phyloP scores from a whole-genome alignment of 2,888 invertebrate genomes.

The Harpagoxenus sublaevis region DNA sequence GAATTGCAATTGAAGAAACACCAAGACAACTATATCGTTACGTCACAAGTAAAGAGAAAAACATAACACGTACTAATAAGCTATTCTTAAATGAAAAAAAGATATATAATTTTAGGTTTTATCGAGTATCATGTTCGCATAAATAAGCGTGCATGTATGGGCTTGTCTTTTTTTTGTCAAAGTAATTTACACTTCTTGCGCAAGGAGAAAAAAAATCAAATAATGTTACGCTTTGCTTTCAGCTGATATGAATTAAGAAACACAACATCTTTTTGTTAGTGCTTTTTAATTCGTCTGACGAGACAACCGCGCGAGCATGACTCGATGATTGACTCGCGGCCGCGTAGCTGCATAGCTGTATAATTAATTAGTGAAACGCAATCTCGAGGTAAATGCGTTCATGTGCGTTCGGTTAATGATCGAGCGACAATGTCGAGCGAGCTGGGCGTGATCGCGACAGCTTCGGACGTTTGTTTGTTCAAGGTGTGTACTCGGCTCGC shows the following conservation, averaged over 20 bases:
- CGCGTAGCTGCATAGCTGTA: constrained; percentile 25
- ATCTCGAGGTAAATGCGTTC: constrained; percentile 52
- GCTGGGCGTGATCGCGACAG: constrained; percentile 40
- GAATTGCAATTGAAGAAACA: neutral
- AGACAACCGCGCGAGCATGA: constrained; percentile 17
- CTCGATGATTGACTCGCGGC: constrained; percentile 45
- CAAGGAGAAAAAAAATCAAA: neutral
- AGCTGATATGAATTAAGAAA: neutral
- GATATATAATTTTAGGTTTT: neutral
- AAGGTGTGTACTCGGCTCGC: constrained; percentile 18
- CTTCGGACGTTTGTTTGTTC: constrained; percentile 43
- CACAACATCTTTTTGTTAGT: neutral
- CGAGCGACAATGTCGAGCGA: constrained; percentile 43
- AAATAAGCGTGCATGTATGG: neutral
- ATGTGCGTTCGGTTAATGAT: constrained; percentile 39
- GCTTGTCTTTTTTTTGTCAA: neutral
- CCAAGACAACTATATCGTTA: neutral
- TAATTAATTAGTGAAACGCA: constrained; percentile 50
- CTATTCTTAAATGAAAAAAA: neutral
- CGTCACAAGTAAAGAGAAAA: neutral
- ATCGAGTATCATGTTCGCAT: neutral
- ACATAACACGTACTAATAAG: neutral
- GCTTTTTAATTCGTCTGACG: neutral
- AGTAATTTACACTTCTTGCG: neutral
- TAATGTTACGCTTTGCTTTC: neutral